Base-by-base conservation (phyloP, 2,888 invertebrate genomes). In the Drosophila niveifrons region DNA sequence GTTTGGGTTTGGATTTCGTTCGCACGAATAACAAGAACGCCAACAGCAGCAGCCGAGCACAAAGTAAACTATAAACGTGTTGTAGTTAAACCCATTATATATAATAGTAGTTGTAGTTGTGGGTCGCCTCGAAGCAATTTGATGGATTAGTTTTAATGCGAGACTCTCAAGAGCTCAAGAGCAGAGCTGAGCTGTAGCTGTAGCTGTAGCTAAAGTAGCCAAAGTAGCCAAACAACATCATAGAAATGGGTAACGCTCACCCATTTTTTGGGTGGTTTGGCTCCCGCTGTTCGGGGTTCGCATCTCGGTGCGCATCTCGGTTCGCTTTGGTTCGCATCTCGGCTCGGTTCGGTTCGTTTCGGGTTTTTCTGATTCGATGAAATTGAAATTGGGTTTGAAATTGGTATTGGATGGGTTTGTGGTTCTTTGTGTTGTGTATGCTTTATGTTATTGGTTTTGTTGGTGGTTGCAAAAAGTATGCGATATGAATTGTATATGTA, bases 61-160 rank as follows among this genome's bases (percentile, higher is more conserved):
- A 17, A 41, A 44, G 15, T 56, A 51, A 59, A 73, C 78, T 78
- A 75, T 75, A 75, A 75, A 79, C 78, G 74, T 72, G 79, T 75
- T 75, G 78, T 80, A 79, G 81, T 72, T 80, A 75, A 80, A 78
- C 63, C 80, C 86, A 83, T 86, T 83, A 80, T 82, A n/a, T n/a
- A n/a, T n/a, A n/a, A n/a, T n/a, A n/a, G n/a, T n/a, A 64, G 67
- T 81, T 71, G 82, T 76, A 69, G 80, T 57, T 80, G 82, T 82
- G 80, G 80, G 81, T 81, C 68, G 82, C 79, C 77, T 69, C 57
- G 28, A 72, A 70, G 79, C 88, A 79, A 81, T 88, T 88, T 85
- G 84, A 85, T 85, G 84, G 88, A 85, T 85, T 85, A 86, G 84
- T 79, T 83, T 83, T 83, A 83, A 85, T 83, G 75, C 66, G 48